These are phyloP conservation scores for Plusia festucae DNA, from an alignment of 2,888 invertebrate genomes.

Conservation along the genomic window DNA sequence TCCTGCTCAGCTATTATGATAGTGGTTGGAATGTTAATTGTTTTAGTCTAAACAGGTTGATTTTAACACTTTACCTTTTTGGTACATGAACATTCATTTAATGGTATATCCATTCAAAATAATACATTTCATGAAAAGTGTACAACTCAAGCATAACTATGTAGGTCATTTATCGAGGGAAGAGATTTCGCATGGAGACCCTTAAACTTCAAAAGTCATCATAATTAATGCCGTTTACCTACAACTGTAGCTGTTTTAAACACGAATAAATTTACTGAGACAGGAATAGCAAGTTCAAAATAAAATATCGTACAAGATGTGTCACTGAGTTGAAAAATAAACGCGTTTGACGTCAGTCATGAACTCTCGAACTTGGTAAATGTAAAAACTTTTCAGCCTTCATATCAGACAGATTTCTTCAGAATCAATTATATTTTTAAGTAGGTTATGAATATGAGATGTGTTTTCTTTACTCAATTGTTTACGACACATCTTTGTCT, in stretches of 20 bases:
- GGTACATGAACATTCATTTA: too few relatives aligned
- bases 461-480: neutral
- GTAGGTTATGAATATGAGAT: neutral
- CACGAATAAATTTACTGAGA: slow-evolving; percentile 24
- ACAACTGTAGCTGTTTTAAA: slow-evolving; percentile 25
- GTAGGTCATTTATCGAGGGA: too few relatives aligned
- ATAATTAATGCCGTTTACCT: slow-evolving; percentile 19
- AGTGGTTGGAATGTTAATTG: neutral
- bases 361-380: slow-evolving; percentile 19
- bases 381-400: neutral
- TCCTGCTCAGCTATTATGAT: neutral
- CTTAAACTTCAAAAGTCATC: neutral
- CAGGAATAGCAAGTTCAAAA: slow-evolving; percentile 42
- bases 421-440: neutral
- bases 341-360: slow-evolving; percentile 43
- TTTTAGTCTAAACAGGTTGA: neutral
- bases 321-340: slow-evolving; percentile 25
- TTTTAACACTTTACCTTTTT: neutral
- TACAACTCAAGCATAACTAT: too few relatives aligned
- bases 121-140: too few relatives aligned
- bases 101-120: too few relatives aligned
- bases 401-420: neutral
- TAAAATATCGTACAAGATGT: slow-evolving; percentile 33
- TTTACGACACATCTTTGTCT: neutral
- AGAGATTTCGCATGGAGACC: neutral